phyloP scores from a whole-genome alignment of 2,113 vertebrate genomes.

The Bettongia penicillata region DNA sequence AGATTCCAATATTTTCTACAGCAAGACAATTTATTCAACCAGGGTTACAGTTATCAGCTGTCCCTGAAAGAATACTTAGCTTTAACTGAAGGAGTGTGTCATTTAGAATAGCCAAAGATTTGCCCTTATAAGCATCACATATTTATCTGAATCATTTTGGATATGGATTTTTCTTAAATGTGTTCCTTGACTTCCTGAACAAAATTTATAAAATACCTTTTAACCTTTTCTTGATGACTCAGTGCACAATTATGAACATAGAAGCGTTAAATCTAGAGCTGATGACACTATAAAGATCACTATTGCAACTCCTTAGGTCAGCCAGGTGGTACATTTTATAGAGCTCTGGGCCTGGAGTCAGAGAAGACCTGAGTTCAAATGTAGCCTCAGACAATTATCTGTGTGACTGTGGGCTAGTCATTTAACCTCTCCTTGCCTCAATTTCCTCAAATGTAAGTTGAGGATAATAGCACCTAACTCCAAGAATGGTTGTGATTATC shows the following conservation, averaged over 20 bases:
- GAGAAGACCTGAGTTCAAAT: too few relatives aligned
- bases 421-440: not conserved
- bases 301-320: not conserved
- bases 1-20: not conserved
- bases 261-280: not conserved
- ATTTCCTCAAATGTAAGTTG: not conserved
- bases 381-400: too few relatives aligned
- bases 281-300: not conserved
- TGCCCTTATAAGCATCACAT: not conserved
- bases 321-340: too few relatives aligned
- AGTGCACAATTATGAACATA: not conserved
- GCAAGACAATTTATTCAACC: not conserved
- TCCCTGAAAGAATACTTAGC: not conserved
- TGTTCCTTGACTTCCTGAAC: slow-evolving; percentile 7
- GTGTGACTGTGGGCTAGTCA: not conserved
- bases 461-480: not conserved
- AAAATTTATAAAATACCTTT: not conserved
- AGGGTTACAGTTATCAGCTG: not conserved
- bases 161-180: not conserved
- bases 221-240: not conserved
- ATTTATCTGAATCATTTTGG: not conserved
- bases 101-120: not conserved
- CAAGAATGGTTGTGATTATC: not conserved
- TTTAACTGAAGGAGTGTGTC: not conserved
- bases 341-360: too few relatives aligned